Evolutionary conservation across 2,888 invertebrate genomes (phyloP).

Genomic region (Thyatira batis): DNA sequence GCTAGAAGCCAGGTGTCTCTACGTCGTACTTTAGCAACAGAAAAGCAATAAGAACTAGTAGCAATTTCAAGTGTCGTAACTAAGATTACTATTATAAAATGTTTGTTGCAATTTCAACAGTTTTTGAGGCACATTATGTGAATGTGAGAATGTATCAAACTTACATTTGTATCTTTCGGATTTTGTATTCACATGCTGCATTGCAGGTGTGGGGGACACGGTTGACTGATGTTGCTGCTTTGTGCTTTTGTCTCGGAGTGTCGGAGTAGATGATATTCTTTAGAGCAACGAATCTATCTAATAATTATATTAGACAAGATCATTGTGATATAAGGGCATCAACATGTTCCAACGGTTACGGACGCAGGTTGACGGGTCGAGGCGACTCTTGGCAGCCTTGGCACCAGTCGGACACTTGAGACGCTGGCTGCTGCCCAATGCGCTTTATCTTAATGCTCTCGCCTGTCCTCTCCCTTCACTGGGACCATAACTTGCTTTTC

Average conservation of each 20-base stretch:
- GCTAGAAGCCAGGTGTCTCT: slow-evolving; percentile 41
- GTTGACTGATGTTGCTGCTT: not conserved
- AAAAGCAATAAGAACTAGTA: slow-evolving; percentile 18
- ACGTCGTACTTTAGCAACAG: slow-evolving; percentile 20
- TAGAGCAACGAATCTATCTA: not conserved
- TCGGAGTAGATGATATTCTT: not conserved
- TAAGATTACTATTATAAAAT: slow-evolving; percentile 15
- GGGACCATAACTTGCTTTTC: slow-evolving; percentile 65
- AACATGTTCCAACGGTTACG: not conserved
- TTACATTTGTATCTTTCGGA: not conserved
- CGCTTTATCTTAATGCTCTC: slow-evolving; percentile 78
- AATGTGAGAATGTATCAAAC: not conserved
- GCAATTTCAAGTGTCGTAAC: slow-evolving; percentile 16
- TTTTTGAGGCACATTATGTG: not conserved
- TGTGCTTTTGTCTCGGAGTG: not conserved
- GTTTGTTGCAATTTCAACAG: not conserved
- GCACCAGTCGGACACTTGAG: slow-evolving; percentile 71
- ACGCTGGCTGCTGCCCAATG: slow-evolving; percentile 73
- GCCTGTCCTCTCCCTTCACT: slow-evolving; percentile 64
- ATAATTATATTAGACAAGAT: not conserved
- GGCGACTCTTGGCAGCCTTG: slow-evolving; percentile 51
- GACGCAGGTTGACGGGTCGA: slow-evolving; percentile 20
- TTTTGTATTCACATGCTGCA: not conserved
- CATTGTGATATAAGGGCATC: not conserved
- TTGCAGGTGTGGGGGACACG: not conserved